Base-by-base conservation (phyloP, 1,140 invertebrate genomes). In the Solen grandis region DNA sequence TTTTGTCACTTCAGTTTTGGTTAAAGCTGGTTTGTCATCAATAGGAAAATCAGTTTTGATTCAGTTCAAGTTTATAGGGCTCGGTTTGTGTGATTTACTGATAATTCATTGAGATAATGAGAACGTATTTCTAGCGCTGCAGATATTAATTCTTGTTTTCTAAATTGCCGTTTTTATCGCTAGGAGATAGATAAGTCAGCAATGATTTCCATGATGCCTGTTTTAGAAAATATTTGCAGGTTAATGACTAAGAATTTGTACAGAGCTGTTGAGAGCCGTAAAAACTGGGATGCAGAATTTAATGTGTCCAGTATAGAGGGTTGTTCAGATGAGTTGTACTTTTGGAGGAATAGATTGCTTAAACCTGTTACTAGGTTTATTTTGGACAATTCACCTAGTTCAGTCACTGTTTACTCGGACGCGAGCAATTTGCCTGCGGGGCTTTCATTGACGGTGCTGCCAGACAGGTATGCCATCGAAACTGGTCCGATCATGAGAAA, bases 191-290 rank as follows among this genome's bases (percentile, higher is more conserved):
- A n/a, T n/a, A n/a, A n/a, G n/a, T n/a, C n/a, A n/a, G n/a, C n/a
- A 31, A 62, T 62, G 5, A 31, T 62, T 62, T 62, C 59, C 5
- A n/a, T 27, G 27, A 62, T 62, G 59, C 27, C 59, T 31, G 14
- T 62, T 16, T 33, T 80, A 19, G 78, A 62, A 16, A 29, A 62
- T 62, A 31, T 31, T 62, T 27, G 59, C n/a, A 62, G 35, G 35
- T 27, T 63, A 5, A 63, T 63, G 60, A 63, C 31, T 2, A 63
- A 63, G 41, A 35, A 63, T 63, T 35, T 63, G 33, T 2, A 63
- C 41, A 65, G 52, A 41, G 25, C 33, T 5, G 74, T 81, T n/a
- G 59, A 54, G 14, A 52, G 16, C 19, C 31, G 50, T 31, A 5
- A 4, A 13, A 31, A 36, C 0, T 82, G 72, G 63, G 72, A 75